A percentile compares a stretch with the other conserved stretches of the same genome.
Evolutionary conservation across 2,113 vertebrate genomes (phyloP).

Genomic region (Danionella cerebrum): DNA sequence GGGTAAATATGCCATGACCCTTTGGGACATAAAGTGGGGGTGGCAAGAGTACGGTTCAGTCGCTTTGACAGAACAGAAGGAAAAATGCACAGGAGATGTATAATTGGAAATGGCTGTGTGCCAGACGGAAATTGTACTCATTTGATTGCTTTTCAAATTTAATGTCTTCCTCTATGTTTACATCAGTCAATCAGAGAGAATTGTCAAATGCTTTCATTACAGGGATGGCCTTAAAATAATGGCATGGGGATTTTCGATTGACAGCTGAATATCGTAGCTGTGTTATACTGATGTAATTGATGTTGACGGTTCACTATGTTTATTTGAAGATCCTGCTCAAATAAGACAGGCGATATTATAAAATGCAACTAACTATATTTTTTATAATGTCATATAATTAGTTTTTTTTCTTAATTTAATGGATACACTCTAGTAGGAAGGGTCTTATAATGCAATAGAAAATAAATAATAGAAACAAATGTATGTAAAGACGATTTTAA

Average conservation of each 20-base stretch:
- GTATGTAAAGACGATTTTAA: too few relatives aligned
- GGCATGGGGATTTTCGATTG: background rate
- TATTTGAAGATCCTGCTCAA: background rate
- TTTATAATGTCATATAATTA: too few relatives aligned
- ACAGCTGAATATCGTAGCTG: background rate
- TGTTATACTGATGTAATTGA: background rate
- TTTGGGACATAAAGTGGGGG: background rate
- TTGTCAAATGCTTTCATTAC: background rate
- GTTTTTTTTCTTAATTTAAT: too few relatives aligned
- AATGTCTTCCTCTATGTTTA: slow-evolving; percentile 3
- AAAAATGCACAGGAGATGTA: background rate
- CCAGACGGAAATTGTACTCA: background rate
- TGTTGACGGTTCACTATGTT: background rate
- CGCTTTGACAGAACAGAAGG: background rate
- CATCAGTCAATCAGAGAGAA: background rate
- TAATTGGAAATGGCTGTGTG: slow-evolving; percentile 16
- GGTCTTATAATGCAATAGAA: too few relatives aligned
- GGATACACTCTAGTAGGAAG: too few relatives aligned
- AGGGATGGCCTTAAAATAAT: background rate
- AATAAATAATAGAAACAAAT: too few relatives aligned
- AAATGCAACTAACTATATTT: too few relatives aligned
- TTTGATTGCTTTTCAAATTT: slow-evolving; percentile 7
- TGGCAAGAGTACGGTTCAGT: background rate
- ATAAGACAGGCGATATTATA: too few relatives aligned
- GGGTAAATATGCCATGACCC: slow-evolving; percentile 12